phyloP scores from a whole-genome alignment of 1,140 invertebrate genomes.

The Aphis craccivora region DNA sequence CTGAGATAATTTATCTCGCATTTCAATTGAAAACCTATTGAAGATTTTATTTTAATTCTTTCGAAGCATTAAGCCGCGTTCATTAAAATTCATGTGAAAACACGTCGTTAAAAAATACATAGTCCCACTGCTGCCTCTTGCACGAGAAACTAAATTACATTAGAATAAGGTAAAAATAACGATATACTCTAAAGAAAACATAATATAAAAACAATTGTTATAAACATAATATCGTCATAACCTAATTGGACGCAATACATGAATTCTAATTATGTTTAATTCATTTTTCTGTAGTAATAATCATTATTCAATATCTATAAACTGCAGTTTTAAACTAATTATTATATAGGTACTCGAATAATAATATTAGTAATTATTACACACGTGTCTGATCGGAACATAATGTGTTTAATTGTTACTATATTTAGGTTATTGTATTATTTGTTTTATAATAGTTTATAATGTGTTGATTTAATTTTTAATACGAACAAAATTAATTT shows the following conservation, averaged over 20 bases:
- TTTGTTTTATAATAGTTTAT: background rate
- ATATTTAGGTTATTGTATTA: background rate
- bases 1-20: slow-evolving; percentile 2
- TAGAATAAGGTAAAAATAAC: background rate
- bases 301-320: background rate
- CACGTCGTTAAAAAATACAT: slow-evolving; percentile 3
- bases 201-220: background rate
- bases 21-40: slow-evolving; percentile 25
- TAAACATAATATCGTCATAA: background rate
- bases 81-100: slow-evolving; percentile 25
- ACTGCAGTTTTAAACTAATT: background rate
- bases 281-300: background rate
- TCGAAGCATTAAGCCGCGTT: background rate
- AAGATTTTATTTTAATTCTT: background rate
- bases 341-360: background rate
- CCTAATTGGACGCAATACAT: background rate
- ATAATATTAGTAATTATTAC: background rate
- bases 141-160: background rate
- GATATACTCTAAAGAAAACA: background rate
- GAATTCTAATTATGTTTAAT: background rate
- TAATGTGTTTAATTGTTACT: background rate
- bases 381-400: background rate
- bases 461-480: background rate
- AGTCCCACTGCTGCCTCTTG: background rate
- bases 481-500: background rate